These are phyloP conservation scores for Apostichopus parvimensis DNA, from an alignment of 35 echinoderm and acorn worm species.

Conservation along the genomic window DNA sequence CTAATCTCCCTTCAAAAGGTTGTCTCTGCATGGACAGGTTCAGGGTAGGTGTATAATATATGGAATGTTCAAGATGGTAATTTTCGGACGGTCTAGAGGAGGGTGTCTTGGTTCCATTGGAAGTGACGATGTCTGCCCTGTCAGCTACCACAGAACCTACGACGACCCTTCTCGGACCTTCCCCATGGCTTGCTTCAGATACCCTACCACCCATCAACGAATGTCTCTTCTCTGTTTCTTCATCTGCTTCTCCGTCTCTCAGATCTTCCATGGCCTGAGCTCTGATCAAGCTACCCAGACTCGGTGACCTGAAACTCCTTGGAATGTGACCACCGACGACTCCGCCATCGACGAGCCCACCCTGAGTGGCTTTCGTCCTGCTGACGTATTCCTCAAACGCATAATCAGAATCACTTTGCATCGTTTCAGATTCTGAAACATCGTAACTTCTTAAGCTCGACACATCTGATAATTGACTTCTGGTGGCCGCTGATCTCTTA, in stretches of 20 bases:
- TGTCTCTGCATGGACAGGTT: not conserved
- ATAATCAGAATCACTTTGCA: conserved; percentile 39
- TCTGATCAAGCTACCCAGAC: conserved; percentile 39
- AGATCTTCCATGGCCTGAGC: conserved; percentile 14
- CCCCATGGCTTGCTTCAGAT: not conserved
- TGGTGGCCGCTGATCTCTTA: not conserved
- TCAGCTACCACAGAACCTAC: not conserved
- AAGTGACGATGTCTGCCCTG: not conserved
- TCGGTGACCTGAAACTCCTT: conserved; percentile 13
- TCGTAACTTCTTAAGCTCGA: conserved; percentile 23
- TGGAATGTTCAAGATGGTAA: not conserved
- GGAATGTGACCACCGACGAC: not conserved
- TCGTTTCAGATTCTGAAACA: conserved; percentile 35
- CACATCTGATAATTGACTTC: not conserved
- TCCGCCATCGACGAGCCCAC: not conserved
- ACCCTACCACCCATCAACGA: not conserved
- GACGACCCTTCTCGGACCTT: not conserved
- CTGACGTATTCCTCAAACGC: not conserved
- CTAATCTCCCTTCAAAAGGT: not conserved
- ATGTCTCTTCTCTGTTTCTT: not conserved
- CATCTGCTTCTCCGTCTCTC: not conserved
- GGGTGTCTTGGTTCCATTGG: not conserved
- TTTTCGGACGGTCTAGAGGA: not conserved
- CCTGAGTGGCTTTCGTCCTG: not conserved
- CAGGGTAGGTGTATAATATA: not conserved